phyloP scores from a whole-genome alignment of 1,140 invertebrate species.

The Ceratina calcarata region DNA sequence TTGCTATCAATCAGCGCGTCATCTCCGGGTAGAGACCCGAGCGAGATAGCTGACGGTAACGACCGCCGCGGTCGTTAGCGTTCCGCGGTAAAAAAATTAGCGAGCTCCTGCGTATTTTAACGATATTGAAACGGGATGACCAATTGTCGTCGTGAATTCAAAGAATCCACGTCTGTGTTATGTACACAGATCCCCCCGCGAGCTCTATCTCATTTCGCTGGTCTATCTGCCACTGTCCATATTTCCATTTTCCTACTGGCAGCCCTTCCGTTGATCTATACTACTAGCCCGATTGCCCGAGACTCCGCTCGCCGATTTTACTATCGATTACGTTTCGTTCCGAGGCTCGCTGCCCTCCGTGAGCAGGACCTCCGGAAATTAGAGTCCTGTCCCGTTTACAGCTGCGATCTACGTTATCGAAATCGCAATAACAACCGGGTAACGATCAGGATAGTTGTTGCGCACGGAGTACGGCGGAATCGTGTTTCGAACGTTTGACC shows the following conservation, averaged over 20 bases:
- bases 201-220: conserved; percentile 12
- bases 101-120: too few relatives aligned
- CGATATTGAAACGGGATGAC: too few relatives aligned
- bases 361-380: not conserved
- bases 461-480: not conserved
- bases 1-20: too few relatives aligned
- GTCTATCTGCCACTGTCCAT: not conserved
- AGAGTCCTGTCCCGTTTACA: not conserved
- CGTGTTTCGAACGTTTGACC: not conserved
- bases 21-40: too few relatives aligned
- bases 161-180: not conserved
- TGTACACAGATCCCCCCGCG: conserved; percentile 23
- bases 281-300: not conserved
- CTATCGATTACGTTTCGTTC: conserved; percentile 11
- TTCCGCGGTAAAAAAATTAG: too few relatives aligned
- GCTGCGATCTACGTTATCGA: too few relatives aligned
- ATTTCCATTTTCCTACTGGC: not conserved
- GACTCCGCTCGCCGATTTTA: not conserved
- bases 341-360: not conserved
- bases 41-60: too few relatives aligned
- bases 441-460: not conserved
- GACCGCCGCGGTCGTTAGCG: too few relatives aligned
- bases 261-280: not conserved
- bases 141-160: too few relatives aligned
- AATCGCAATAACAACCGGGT: too few relatives aligned